Percentiles rank a stretch among this genome's conserved stretches.
Conservation (phyloP, 1,140 invertebrate species). For the Trichoplusia ni region DNA sequence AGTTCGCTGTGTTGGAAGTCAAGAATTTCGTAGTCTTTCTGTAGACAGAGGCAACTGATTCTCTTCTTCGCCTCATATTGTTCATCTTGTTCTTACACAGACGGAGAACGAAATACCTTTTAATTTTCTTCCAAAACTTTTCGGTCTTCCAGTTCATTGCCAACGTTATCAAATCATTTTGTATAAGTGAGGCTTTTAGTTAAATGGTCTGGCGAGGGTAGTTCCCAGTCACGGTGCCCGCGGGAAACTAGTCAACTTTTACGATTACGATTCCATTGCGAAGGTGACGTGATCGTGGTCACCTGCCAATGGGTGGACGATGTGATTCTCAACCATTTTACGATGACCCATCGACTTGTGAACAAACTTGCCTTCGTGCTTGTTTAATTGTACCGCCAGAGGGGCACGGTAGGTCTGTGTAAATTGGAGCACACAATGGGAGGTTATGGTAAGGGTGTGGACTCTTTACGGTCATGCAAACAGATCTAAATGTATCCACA, state of each 20-base stretch:
- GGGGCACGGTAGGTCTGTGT: conserved; percentile 44
- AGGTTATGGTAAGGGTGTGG: conserved; percentile 62
- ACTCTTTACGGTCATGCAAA: conserved; percentile 71
- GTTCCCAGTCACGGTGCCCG: conserved; percentile 46
- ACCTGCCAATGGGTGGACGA: conserved; percentile 61
- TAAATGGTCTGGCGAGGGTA: conserved; percentile 38
- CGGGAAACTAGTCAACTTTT: conserved; percentile 60
- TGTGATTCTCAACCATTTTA: conserved; percentile 45
- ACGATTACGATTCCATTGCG: conserved; percentile 64
- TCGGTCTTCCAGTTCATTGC: conserved; percentile 48
- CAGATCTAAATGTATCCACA: conserved; percentile 65
- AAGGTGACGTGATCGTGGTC: conserved; percentile 68
- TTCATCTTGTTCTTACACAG: conserved; percentile 48
- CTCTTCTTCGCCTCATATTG: conserved; percentile 63
- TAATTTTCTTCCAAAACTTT: conserved; percentile 38
- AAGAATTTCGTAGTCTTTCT: conserved; percentile 73
- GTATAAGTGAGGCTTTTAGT: conserved; percentile 17
- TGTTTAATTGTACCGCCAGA: conserved; percentile 12
- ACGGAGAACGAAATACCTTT: conserved; percentile 35
- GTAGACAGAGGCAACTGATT: conserved; percentile 70
- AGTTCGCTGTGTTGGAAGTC: conserved; percentile 56
- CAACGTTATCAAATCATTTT: conserved; percentile 31
- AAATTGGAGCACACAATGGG: conserved; percentile 49
- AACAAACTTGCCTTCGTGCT: conserved; percentile 25
- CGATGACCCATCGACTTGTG: conserved; percentile 37